These are phyloP conservation scores for Dynastes tityus DNA, from an alignment of 2,888 invertebrate genomes.

Conservation along the genomic window DNA sequence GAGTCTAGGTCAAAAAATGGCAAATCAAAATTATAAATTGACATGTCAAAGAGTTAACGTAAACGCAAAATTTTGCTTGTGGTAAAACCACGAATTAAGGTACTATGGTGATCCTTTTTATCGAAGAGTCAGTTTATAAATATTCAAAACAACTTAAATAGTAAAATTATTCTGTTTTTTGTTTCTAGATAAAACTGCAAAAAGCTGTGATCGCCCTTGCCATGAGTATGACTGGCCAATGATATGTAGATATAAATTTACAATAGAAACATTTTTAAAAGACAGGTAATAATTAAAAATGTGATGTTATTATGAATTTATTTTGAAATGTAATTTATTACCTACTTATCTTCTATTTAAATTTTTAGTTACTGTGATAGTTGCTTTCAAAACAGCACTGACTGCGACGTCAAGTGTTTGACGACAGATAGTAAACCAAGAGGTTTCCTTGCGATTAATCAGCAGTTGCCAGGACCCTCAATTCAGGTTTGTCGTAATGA, in stretches of 20 bases:
- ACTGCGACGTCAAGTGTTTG: conserved; percentile 77
- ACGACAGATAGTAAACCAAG: conserved; percentile 78
- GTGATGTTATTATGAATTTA: not conserved
- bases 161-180: not conserved
- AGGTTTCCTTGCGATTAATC: conserved; percentile 76
- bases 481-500: conserved; percentile 82
- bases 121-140: no score
- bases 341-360: not conserved
- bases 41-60: no score
- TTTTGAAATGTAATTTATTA: no score
- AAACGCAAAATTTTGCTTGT: no score
- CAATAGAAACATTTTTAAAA: conserved; percentile 81
- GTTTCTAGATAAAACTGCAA: conserved; percentile 81
- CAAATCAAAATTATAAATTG: no score
- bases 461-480: conserved; percentile 77
- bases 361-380: conserved; percentile 76
- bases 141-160: no score
- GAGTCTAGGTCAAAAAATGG: no score
- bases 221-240: conserved; percentile 84
- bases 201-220: conserved; percentile 84
- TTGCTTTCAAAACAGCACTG: conserved; percentile 76
- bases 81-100: no score
- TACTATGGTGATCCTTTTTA: no score
- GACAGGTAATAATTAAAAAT: conserved; percentile 75
- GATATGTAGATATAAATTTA: conserved; percentile 84